Conservation (phyloP, 2,888 invertebrate genomes). For the Lithophane semibrunnea region DNA sequence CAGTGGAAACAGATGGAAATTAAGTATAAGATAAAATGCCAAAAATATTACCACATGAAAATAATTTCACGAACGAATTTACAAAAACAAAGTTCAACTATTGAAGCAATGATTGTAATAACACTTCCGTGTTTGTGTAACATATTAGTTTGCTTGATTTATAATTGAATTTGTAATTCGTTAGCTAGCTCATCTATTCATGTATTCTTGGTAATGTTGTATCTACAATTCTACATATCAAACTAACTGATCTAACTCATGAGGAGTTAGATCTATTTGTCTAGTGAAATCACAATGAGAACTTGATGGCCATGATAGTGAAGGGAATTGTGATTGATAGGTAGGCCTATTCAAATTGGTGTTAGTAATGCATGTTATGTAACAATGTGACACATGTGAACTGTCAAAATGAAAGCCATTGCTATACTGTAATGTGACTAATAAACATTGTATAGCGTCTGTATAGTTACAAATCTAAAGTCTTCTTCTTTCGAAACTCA, state of each 20-base stretch:
- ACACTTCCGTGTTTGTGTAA: slow-evolving; percentile 43
- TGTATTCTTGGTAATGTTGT: slow-evolving; percentile 29
- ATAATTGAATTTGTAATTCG: slow-evolving; percentile 42
- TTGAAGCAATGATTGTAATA: slow-evolving; percentile 33
- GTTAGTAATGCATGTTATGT: not conserved
- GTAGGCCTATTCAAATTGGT: not conserved
- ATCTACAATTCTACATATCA: slow-evolving; percentile 12
- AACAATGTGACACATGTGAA: no score
- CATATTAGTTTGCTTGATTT: slow-evolving; percentile 29
- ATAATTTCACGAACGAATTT: slow-evolving; percentile 5
- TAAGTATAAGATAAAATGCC: not conserved
- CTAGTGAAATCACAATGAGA: not conserved
- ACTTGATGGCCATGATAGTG: not conserved
- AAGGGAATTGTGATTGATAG: not conserved
- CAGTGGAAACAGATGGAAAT: not conserved
- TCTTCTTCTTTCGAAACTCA: no score
- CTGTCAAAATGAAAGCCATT: no score
- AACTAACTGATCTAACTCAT: no score
- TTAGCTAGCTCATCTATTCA: slow-evolving; percentile 17
- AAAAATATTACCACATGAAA: not conserved
- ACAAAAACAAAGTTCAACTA: slow-evolving; percentile 25
- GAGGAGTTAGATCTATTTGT: slow-evolving; percentile 16
- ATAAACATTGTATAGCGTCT: no score
- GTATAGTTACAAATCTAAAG: no score
- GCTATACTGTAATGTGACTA: no score